Base-by-base conservation (phyloP, 2,888 invertebrate genomes). In the Dione juno region DNA sequence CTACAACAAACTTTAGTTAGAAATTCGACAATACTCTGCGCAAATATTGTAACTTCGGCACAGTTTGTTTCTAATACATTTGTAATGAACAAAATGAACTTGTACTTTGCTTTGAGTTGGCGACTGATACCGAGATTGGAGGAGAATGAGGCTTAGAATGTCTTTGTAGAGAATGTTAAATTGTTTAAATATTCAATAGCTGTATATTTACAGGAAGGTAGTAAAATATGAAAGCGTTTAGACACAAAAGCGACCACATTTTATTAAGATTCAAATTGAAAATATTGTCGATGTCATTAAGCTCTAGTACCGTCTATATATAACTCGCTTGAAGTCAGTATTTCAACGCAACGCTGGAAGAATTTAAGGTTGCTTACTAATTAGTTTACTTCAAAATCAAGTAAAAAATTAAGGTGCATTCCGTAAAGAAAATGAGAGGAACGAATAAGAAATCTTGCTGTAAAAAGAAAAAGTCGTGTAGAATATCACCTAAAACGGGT, bases 61-160 rank as follows among this genome's bases (percentile, higher is more conserved):
- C 35, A 50, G 35, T 52, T 64, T 50, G 50, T 52, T 37, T 52
- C 37, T 64, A 37, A 64, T 52, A 52, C 64, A 50, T 64, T 64
- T 45, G 14, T 64, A 50, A 64, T 50, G 64, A 52, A 64, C 52
- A 52, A 37, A 64, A 37, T 52, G 45, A 45, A 61, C 45, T 61
- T 13, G n/a, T n/a, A 61, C 10, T 45, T 41, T n/a, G 10, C 9
- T 28, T 61, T 28, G 61, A 61, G 43, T 45, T 61, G 43, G 21
- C 14, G 43, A 45, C 61, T 45, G 61, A 41, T 45, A 45, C 28
- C 45, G 61, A 61, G 61, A 61, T 61, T 61, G 28, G 61, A 14
- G 16, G 1, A 45, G 45, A 59, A 21, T 3, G 41, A 61, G 21
- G 41, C 21, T 28, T 21, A 37, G 37, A 52, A 48, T 50, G 14